Percentiles rank a stretch among this genome's conserved stretches.
Evolutionary conservation across 2,797 vertebrate species (phyloP).

Genomic region (Xerus rutilus): DNA sequence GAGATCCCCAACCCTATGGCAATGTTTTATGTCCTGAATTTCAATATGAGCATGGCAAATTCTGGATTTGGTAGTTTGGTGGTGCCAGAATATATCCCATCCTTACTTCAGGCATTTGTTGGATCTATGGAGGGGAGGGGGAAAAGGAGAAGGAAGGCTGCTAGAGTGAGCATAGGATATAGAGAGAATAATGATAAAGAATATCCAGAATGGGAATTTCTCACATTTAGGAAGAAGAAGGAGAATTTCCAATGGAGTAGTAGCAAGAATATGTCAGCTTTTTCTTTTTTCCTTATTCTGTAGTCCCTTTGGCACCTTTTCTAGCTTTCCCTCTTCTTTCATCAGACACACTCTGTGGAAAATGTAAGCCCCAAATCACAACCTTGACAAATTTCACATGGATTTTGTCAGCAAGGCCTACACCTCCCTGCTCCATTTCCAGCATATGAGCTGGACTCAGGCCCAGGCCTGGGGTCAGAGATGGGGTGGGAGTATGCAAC

Average conservation of each 20-base stretch:
- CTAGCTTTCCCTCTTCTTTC: constrained; percentile 66
- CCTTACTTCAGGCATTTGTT: constrained; percentile 19
- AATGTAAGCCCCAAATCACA: constrained; percentile 82
- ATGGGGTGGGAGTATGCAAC: constrained; percentile 64
- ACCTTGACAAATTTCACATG: constrained; percentile 84
- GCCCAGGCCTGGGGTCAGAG: constrained; percentile 77
- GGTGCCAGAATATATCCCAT: neutral
- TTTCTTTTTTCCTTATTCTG: constrained; percentile 50
- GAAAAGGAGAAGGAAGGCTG: neutral
- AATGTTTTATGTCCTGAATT: constrained; percentile 44
- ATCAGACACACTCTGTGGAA: constrained; percentile 72
- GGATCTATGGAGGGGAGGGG: neutral
- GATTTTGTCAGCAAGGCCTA: constrained; percentile 82
- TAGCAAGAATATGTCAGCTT: constrained; percentile 29
- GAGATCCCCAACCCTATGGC: neutral
- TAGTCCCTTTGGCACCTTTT: constrained; percentile 51
- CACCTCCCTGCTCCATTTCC: constrained; percentile 33
- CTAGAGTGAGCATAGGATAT: neutral
- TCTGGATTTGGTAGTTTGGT: constrained; percentile 47
- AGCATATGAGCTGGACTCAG: constrained; percentile 66
- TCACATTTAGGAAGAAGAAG: neutral
- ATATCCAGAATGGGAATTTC: neutral
- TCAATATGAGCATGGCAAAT: constrained; percentile 25
- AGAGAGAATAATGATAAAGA: neutral
- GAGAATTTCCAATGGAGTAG: neutral